Percentiles rank a stretch among this genome's conserved stretches.
Evolutionary conservation across 2,888 invertebrate genomes (phyloP).

Genomic region (Phaonia tiefii): DNA sequence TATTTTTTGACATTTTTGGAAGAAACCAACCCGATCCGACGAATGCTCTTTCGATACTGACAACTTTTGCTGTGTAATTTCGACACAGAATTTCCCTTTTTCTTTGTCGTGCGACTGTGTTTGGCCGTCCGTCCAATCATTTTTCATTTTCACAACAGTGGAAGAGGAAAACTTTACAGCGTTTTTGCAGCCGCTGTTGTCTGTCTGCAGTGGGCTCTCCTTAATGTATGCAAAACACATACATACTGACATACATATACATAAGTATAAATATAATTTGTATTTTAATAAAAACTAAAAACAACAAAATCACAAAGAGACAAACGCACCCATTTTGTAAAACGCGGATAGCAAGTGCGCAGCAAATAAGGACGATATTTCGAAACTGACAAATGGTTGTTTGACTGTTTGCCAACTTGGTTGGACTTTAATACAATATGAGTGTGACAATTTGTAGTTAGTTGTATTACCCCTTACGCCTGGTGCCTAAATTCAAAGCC

Average conservation of each 20-base stretch:
- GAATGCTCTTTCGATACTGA: slow-evolving; percentile 63
- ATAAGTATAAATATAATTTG: slow-evolving; percentile 16
- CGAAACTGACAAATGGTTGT: too few relatives aligned
- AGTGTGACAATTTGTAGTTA: too few relatives aligned
- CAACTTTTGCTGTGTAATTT: slow-evolving; percentile 40
- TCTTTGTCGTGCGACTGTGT: neutral
- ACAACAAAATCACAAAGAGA: too few relatives aligned
- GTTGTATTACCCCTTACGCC: too few relatives aligned
- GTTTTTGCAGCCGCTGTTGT: neutral
- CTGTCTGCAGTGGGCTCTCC: slow-evolving; percentile 23
- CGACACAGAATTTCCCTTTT: slow-evolving; percentile 34
- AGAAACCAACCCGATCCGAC: slow-evolving; percentile 56
- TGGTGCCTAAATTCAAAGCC: too few relatives aligned
- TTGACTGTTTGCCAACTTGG: too few relatives aligned
- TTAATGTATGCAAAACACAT: slow-evolving; percentile 62
- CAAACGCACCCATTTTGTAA: too few relatives aligned
- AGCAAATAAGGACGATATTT: neutral
- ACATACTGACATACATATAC: slow-evolving; percentile 24
- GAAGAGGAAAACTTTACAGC: slow-evolving; percentile 10
- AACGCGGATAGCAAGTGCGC: neutral
- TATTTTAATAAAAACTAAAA: slow-evolving; percentile 19
- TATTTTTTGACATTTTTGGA: neutral
- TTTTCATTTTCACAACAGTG: slow-evolving; percentile 44
- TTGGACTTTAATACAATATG: too few relatives aligned
- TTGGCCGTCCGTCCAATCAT: slow-evolving; percentile 10